These are phyloP conservation scores for Patella ulyssiponensis DNA, from an alignment of 2,888 invertebrate species.

Conservation along the genomic window DNA sequence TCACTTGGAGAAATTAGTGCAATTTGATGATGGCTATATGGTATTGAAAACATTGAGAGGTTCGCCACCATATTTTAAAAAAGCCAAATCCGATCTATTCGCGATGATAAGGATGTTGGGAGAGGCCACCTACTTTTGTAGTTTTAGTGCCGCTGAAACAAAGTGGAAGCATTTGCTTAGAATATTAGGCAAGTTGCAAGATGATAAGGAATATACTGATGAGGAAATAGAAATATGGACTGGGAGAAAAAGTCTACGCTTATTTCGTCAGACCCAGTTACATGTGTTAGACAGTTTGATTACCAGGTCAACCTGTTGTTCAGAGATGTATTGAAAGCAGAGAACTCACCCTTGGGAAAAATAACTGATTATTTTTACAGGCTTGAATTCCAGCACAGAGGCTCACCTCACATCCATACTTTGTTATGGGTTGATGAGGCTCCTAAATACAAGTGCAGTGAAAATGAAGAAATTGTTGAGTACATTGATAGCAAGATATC, in stretches of 20 bases:
- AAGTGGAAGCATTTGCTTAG: neutral
- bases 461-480: conserved; percentile 31
- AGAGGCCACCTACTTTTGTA: conserved; percentile 37
- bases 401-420: conserved; percentile 48
- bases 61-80: conserved; percentile 14
- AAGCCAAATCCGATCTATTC: too few relatives aligned
- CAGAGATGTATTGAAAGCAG: conserved; percentile 19
- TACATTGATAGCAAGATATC: conserved; percentile 32
- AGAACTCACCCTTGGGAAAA: conserved; percentile 31
- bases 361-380: conserved; percentile 13
- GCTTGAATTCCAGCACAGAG: conserved; percentile 53
- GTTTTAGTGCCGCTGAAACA: conserved; percentile 31
- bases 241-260: conserved; percentile 40
- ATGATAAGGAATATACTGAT: conserved; percentile 17
- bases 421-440: conserved; percentile 43
- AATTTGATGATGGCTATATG: too few relatives aligned
- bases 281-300: conserved; percentile 48
- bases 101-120: conserved; percentile 44
- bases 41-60: conserved; percentile 26
- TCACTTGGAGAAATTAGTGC: too few relatives aligned
- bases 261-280: conserved; percentile 47
- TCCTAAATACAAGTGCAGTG: conserved; percentile 31
- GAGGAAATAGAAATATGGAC: conserved; percentile 22
- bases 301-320: conserved; percentile 40
- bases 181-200: too few relatives aligned